Base-by-base conservation (phyloP, 2,797 vertebrate species). In the Falco cherrug region DNA sequence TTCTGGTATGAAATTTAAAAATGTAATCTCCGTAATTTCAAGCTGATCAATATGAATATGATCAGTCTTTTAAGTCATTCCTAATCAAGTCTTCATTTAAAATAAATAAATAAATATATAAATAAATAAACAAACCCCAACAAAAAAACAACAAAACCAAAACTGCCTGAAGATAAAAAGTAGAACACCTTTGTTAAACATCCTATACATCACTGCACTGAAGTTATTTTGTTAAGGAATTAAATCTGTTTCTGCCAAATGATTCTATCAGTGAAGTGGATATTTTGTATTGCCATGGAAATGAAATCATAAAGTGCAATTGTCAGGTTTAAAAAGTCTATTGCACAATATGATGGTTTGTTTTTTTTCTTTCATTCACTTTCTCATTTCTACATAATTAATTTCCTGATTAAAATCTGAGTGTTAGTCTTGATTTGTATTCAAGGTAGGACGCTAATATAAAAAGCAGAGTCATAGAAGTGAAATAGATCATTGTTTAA, bases 341-440 rank as follows among this genome's bases (percentile, higher is more conserved):
- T 73, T 57, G 59, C 37, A 64, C 61, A 80, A 35, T 77, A 35
- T 26, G n/a, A 22, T 59, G 21, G 41, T 13, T 14, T 41, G 13
- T 2, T 43, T 70, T 74, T 77, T 76, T 76, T 68, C 69, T 88
- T 83, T 79, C 13, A 14, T 76, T 84, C 20, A 19, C 60, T 92
- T 94, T 93, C 41, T 82, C 31, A 47, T 87, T 95, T 79, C 68
- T 85, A 93, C 26, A 53, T 82, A 93, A 94, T 92, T 95, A 89
- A 92, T 92, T 92, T 92, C 21, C 54, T 84, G 37, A 94, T 93
- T 89, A 67, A 80, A 87, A 74, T 50, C 65, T 59, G 45, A 73
- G 57, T 56, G 35, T 41, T 76, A 84, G 78, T 76, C 21, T 90
- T 87, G 43, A 85, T 96, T 93, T 74, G 64, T 77, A 68, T 63